Conservation (phyloP, 2,888 invertebrate species). For the Epistrophella euchroma region DNA sequence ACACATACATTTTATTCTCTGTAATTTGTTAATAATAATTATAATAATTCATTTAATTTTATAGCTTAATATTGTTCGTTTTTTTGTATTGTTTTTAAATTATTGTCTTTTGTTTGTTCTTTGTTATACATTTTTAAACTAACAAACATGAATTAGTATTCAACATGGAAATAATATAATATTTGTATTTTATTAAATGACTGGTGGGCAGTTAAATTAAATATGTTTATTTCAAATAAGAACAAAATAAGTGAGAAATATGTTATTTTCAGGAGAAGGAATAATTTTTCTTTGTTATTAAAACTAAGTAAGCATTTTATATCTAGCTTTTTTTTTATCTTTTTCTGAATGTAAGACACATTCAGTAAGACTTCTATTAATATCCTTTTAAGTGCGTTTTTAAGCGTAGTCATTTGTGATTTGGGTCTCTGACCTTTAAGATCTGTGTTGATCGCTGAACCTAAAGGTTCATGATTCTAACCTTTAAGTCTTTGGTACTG, state of each 20-base stretch:
- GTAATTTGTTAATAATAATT: not conserved
- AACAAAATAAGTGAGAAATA: too few relatives aligned
- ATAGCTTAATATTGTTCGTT: not conserved
- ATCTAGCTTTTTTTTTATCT: not conserved
- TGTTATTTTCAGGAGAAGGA: not conserved
- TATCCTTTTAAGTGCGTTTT: too few relatives aligned
- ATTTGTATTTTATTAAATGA: not conserved
- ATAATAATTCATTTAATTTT: constrained; percentile 13
- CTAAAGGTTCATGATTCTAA: too few relatives aligned
- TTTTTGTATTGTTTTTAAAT: constrained; percentile 1
- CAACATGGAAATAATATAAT: not conserved
- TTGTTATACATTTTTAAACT: not conserved
- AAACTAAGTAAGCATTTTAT: too few relatives aligned
- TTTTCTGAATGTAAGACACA: not conserved
- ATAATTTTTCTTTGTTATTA: not conserved
- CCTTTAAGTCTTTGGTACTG: too few relatives aligned
- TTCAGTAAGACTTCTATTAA: not conserved
- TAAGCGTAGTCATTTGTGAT: too few relatives aligned
- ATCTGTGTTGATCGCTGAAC: too few relatives aligned
- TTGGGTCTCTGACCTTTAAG: too few relatives aligned
- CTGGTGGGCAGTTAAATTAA: not conserved
- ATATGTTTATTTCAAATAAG: not conserved
- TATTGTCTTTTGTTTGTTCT: not conserved
- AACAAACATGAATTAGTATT: not conserved
- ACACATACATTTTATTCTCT: not conserved